These are phyloP conservation scores for Rachycentron canadum DNA, from an alignment of 2,797 vertebrate species.

Conservation along the genomic window DNA sequence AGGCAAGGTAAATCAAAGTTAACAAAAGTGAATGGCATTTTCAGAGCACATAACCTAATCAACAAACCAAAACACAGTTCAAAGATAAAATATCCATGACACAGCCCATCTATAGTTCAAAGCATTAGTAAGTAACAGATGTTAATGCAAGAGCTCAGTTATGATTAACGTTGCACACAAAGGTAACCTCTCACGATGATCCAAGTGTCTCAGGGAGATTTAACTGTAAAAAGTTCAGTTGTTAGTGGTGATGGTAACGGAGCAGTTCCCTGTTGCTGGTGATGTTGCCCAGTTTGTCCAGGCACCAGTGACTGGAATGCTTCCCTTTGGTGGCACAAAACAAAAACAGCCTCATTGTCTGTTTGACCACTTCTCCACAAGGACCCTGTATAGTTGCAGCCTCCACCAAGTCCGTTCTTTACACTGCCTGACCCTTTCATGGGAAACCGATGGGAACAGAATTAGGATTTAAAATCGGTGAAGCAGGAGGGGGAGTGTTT, in stretches of 20 bases:
- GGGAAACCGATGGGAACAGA: conserved; percentile 36
- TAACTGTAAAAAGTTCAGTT: conserved; percentile 47
- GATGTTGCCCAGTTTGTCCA: conserved; percentile 60
- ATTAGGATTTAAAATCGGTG: conserved; percentile 17
- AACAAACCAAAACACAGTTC: conserved; percentile 61
- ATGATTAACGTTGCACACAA: conserved; percentile 60
- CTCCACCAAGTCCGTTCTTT: conserved; percentile 7
- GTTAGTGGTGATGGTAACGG: neutral
- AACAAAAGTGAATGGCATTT: conserved; percentile 52
- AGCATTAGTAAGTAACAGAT: conserved; percentile 81
- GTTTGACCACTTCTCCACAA: conserved; percentile 21
- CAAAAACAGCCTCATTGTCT: conserved; percentile 4
- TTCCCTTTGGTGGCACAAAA: conserved; percentile 50
- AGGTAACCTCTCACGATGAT: conserved; percentile 49
- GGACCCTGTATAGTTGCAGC: conserved; percentile 35
- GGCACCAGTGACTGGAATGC: conserved; percentile 67
- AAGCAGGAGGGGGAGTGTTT: conserved; percentile 7
- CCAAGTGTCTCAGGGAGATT: conserved; percentile 14
- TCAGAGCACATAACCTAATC: conserved; percentile 63
- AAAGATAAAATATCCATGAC: conserved; percentile 69
- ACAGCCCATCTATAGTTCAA: conserved; percentile 58
- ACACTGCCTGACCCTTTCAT: conserved; percentile 3
- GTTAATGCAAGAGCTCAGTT: conserved; percentile 65
- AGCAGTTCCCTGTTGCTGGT: conserved; percentile 69
- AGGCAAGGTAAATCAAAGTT: conserved; percentile 58